These are phyloP conservation scores for Spicauda simplicius DNA, from an alignment of 2,888 invertebrate genomes.

Conservation along the genomic window DNA sequence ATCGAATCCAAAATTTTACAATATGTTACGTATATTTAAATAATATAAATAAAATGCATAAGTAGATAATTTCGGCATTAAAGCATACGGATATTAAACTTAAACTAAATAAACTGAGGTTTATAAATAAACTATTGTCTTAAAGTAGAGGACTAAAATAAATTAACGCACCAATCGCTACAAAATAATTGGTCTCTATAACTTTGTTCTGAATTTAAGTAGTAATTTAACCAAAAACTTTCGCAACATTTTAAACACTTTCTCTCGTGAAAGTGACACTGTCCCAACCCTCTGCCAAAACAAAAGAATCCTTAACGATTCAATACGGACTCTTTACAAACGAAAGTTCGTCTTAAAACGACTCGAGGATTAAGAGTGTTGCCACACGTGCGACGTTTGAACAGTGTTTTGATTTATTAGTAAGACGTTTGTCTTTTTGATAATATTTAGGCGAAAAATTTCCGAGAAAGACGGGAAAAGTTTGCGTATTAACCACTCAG, in stretches of 20 bases:
- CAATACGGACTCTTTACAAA: slow-evolving; percentile 5
- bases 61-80: no score
- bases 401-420: neutral
- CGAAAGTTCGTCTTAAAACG: slow-evolving; percentile 1
- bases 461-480: no score
- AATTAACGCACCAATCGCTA: no score
- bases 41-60: no score
- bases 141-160: no score
- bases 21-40: no score
- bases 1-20: no score
- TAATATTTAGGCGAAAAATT: no score
- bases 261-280: neutral
- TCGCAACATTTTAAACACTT: neutral
- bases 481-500: no score
- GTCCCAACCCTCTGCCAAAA: slow-evolving; percentile 2
- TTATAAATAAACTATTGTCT: no score
- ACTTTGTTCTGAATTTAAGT: neutral
- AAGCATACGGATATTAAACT: no score
- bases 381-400: neutral
- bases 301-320: slow-evolving; percentile 8
- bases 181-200: neutral
- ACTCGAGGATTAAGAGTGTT: neutral
- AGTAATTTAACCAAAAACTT: neutral
- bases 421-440: neutral
- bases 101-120: no score